Base-by-base conservation (phyloP, 30 jellyfish, hydroid and myxozoan genomes). In the Aurelia sp. region DNA sequence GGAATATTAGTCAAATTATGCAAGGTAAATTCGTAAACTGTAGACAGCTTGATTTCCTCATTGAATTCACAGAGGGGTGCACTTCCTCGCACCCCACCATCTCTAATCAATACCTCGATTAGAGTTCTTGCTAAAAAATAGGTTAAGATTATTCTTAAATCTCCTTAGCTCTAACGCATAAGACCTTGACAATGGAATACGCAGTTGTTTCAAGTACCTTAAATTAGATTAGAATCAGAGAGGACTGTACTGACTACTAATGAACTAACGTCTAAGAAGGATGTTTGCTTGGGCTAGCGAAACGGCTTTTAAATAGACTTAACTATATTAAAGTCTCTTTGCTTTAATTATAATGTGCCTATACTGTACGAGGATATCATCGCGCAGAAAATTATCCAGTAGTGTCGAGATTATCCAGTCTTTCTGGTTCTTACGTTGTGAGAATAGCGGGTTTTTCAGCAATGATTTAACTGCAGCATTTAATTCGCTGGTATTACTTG, bases 61-160 rank as follows among this genome's bases (percentile, higher is more conserved):
- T 55, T 70, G 50, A 44, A 35, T 61, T 48, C 72, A 22, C 86
- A 75, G 74, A 58, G 74, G 86, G 81, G 62, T 20, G 17, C 41
- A 72, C 40, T 82, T 82, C 91, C 91, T 82, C 71, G 91, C 91
- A 69, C 91, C 91, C 91, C 71, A 59, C 91, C 58, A 62, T 11
- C 19, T 27, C 18, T 31, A 13, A 22, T 40, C 68, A 84, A 84
- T 84, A 15, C 68, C 68, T 40, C 66, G 78, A 76, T 60, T 40
- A 18, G 18, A 27, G n/a, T 20, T 33, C 75, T 57, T 31, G 59
- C 31, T 9, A 44, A 2, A 44, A 44, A 44, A 9, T 44, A 44
- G 55, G 15, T 44, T 44, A 44, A 44, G 55, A 44, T 44, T 44
- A 44, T 44, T 44, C 55, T 44, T 44, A 57, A 76, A 76, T 76